Base-by-base conservation (phyloP, 2,888 invertebrate species). In the Cryptophagus acutangulus region DNA sequence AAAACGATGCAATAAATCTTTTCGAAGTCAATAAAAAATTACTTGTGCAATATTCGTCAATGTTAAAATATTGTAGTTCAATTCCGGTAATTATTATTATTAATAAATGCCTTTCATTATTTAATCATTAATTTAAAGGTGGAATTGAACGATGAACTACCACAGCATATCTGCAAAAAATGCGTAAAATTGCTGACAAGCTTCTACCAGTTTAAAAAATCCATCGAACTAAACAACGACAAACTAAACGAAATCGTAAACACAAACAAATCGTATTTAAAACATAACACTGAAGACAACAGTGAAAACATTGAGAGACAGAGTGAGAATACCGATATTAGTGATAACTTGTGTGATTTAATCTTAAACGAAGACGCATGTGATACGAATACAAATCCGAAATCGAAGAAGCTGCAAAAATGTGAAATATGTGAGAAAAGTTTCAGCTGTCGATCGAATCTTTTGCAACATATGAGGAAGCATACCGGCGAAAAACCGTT, bases 351-450 rank as follows among this genome's bases (percentile, higher is more conserved):
- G n/a, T n/a, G n/a, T n/a, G n/a, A n/a, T n/a, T n/a, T n/a, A n/a
- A n/a, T n/a, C n/a, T n/a, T n/a, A 20, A 30, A 34, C 12, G n/a
- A 29, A 25, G n/a, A n/a, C n/a, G n/a, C 13, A 24, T 16, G 40
- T 36, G 18, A 12, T n/a, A 36, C 31, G 25, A 17, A 41, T 41
- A 36, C 18, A 30, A 2, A 33, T 17, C 14, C 40, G 42, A 26
- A 18, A 18, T n/a, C 35, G 33, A 9, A 46, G 41, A 12, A 41
- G n/a, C n/a, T 41, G 13, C 48, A 48, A 24, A 54, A 59, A 28
- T 63, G 63, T 36, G 57, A 61, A 40, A 40, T 54, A 8, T 63
- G 63, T 38, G 58, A 57, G 3, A 54, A 56, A 39, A 46, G 57
- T 31, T 40, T 60, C 13, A 54, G 53, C 17, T 48, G 52, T 17